These are phyloP conservation scores for Pholis gunnellus DNA, from an alignment of 2,113 vertebrate species.

Conservation along the genomic window DNA sequence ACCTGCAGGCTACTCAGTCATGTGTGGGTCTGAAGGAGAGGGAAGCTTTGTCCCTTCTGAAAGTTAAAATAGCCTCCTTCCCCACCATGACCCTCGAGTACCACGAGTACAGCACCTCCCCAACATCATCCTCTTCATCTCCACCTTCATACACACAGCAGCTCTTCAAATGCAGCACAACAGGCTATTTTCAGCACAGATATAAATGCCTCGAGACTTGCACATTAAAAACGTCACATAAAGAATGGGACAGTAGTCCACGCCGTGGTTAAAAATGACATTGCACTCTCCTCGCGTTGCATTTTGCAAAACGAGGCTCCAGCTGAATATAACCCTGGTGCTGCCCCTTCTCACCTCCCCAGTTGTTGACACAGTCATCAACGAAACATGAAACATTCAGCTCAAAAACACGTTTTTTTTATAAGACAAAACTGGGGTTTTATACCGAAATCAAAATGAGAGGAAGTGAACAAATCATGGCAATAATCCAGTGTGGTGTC, in stretches of 20 bases:
- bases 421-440: slow-evolving; percentile 52
- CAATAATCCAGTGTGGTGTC: slow-evolving; percentile 79
- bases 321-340: slow-evolving; percentile 61
- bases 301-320: slow-evolving; percentile 43
- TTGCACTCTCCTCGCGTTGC: slow-evolving; percentile 34
- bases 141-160: slow-evolving; percentile 62
- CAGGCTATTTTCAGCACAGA: slow-evolving; percentile 66
- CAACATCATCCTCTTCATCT: slow-evolving; percentile 54
- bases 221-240: slow-evolving; percentile 46
- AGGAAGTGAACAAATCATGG: slow-evolving; percentile 76
- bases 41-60: slow-evolving; percentile 56
- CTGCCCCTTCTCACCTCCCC: slow-evolving; percentile 41
- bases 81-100: slow-evolving; percentile 57
- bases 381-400: slow-evolving; percentile 71
- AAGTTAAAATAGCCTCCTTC: slow-evolving; percentile 69
- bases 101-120: slow-evolving; percentile 69
- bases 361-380: slow-evolving; percentile 60
- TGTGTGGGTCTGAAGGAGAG: slow-evolving; percentile 64
- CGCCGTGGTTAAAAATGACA: slow-evolving; percentile 44
- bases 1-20: slow-evolving; percentile 71
- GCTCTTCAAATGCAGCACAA: slow-evolving; percentile 68
- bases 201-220: slow-evolving; percentile 37
- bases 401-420: slow-evolving; percentile 66
- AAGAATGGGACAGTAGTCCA: slow-evolving; percentile 44
- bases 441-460: slow-evolving; percentile 67